phyloP scores from a whole-genome alignment of 2,797 vertebrate species.

The Apogon hyalosoma region DNA sequence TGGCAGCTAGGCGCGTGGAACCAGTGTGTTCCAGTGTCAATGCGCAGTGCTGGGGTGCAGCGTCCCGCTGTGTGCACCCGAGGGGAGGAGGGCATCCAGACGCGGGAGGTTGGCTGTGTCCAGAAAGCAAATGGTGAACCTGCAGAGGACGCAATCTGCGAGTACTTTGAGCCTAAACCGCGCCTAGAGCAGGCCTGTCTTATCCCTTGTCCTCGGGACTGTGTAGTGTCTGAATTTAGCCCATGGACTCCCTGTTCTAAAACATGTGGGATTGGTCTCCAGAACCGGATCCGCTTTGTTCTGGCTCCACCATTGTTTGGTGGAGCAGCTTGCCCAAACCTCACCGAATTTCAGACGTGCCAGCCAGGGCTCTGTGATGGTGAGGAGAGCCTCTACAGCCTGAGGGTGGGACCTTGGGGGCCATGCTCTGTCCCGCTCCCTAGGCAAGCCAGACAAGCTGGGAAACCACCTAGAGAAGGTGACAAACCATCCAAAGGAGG shows the following conservation, averaged over 20 bases:
- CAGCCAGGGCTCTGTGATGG: conserved; percentile 82
- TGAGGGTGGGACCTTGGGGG: conserved; percentile 93
- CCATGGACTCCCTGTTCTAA: conserved; percentile 92
- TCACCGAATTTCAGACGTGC: conserved; percentile 94
- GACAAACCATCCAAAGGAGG: conserved; percentile 38
- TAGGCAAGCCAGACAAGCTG: conserved; percentile 84
- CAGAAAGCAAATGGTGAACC: conserved; percentile 86
- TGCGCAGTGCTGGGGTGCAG: conserved; percentile 78
- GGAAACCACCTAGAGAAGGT: conserved; percentile 34
- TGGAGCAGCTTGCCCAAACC: conserved; percentile 91
- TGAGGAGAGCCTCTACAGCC: conserved; percentile 89
- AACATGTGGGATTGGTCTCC: conserved; percentile 91
- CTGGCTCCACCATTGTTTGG: conserved; percentile 92
- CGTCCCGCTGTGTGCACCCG: conserved; percentile 84
- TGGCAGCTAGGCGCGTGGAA: conserved; percentile 95
- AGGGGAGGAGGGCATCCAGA: conserved; percentile 95
- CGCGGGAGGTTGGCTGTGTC: conserved; percentile 90
- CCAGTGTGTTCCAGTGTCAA: conserved; percentile 89
- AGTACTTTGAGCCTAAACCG: conserved; percentile 97
- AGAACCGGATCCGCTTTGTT: conserved; percentile 89
- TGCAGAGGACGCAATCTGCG: conserved; percentile 92
- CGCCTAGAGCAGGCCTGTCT: conserved; percentile 95
- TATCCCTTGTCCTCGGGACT: conserved; percentile 93
- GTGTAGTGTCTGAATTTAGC: conserved; percentile 90
- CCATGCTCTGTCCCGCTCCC: conserved; percentile 83